Percentiles rank a stretch among this genome's conserved stretches.
Conservation (phyloP, 2,797 vertebrate genomes). For the Pogoniulus pusillus region DNA sequence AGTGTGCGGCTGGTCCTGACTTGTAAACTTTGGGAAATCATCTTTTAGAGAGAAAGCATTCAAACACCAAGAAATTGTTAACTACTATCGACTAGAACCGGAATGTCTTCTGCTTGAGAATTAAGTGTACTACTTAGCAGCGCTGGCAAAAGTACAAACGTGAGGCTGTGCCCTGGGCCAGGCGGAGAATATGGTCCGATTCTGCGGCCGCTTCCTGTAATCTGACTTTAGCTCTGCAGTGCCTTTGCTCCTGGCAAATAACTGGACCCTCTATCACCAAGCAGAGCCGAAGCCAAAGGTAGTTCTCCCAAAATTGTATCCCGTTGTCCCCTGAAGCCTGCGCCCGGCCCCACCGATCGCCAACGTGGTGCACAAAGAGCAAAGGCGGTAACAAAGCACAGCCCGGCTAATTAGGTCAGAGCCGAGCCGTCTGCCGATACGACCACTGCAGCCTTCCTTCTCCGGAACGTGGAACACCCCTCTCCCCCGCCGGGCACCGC, state of each 20-base stretch:
- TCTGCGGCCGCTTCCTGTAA: neutral
- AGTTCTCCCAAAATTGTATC: neutral
- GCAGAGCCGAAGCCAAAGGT: neutral
- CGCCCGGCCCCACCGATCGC: neutral
- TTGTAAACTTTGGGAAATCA: neutral
- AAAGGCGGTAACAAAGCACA: slow-evolving; percentile 31
- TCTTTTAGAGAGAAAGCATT: neutral
- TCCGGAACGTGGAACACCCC: neutral
- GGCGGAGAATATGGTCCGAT: neutral
- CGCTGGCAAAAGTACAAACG: neutral
- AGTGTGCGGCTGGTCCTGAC: neutral
- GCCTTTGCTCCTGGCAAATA: neutral
- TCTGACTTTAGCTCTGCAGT: slow-evolving; percentile 34
- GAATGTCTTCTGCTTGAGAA: neutral
- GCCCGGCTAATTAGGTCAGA: slow-evolving; percentile 54
- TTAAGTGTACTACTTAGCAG: neutral
- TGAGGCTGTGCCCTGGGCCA: neutral
- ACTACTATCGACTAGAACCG: neutral
- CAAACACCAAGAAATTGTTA: neutral
- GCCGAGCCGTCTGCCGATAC: neutral
- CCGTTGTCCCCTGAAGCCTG: neutral
- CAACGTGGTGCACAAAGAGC: neutral
- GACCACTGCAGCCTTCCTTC: neutral
- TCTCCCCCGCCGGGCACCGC: neutral
- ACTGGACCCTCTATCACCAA: neutral